Evolutionary conservation across 2,888 invertebrate species (phyloP), one percentile per base, ranked within the genome.

Genomic region (Andrena bicolor): DNA sequence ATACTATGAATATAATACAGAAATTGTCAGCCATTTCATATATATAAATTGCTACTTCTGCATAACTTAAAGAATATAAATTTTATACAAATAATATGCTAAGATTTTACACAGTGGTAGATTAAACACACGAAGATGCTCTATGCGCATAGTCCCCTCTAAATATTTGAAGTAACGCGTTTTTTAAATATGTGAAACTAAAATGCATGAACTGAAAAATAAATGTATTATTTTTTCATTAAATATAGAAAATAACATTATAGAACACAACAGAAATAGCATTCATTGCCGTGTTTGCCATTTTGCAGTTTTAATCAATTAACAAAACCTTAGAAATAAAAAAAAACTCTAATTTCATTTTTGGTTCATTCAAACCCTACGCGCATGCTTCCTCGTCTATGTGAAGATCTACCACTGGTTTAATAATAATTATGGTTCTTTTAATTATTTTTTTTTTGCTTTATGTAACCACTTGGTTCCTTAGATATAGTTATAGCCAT

Each of bases 401-500:
- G 3, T 51, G 51, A 51, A 20, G n/a, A 51, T 51, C 51, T 20
- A 20, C 20, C 51, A 51, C 51, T 51, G 20, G 20, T 51, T 51
- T 51, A 20, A 51, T 20, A 60, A 30, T 6, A 60, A 32, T 60
- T 32, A 28, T 26, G 13, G 41, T 8, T 1, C 13, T 13, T 41
- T 20, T 53, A 7, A 13, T 28, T 16, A n/a, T 13, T 51, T 3
- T 13, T 51, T 3, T 26, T 8, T 53, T 73, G 51, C 48, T n/a
- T 48, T n/a, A 60, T 13, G 56, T n/a, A 16, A 41, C 7, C 7
- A 32, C 4, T 13, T 26, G 56, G 28, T 56, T 53, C 23, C 13
- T 68, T 56, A 35, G 23, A 53, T 10, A 53, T 20, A 23, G 32
- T 56, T 61, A 56, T 63, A 76, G 68, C 64, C 72, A n/a, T 56